Evolutionary conservation across 2,888 invertebrate species (phyloP).

Genomic region (Axea sp.): DNA sequence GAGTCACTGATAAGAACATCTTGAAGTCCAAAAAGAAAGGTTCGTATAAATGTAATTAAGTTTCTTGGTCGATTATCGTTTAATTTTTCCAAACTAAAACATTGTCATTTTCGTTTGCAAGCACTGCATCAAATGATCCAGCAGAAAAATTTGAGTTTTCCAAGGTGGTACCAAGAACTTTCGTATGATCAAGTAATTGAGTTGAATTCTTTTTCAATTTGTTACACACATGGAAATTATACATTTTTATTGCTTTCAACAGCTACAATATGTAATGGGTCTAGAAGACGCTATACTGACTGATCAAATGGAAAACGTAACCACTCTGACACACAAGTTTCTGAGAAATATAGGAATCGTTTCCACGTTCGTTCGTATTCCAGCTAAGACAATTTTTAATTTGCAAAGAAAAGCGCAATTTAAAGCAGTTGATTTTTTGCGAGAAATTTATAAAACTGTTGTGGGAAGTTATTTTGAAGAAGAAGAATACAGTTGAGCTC

Average conservation of each 20-base stretch:
- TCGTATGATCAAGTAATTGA: conserved; percentile 68
- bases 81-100: too few species aligned
- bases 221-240: background rate
- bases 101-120: too few species aligned
- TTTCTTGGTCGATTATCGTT: too few species aligned
- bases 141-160: conserved; percentile 28
- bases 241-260: background rate
- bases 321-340: conserved; percentile 67
- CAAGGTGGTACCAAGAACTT: conserved; percentile 71
- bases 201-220: background rate
- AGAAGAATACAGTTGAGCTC: conserved; percentile 72
- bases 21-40: conserved; percentile 3
- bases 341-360: conserved; percentile 72
- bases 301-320: conserved; percentile 71
- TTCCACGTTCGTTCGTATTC: conserved; percentile 68
- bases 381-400: conserved; percentile 66
- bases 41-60: too few species aligned
- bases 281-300: conserved; percentile 68
- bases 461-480: conserved; percentile 73
- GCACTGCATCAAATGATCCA: background rate
- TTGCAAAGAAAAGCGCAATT: conserved; percentile 65
- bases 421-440: conserved; percentile 70
- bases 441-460: conserved; percentile 71
- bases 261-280: conserved; percentile 62
- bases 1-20: background rate